phyloP scores from a whole-genome alignment of 2,888 invertebrate species.

The Agrenia bidenticulata region DNA sequence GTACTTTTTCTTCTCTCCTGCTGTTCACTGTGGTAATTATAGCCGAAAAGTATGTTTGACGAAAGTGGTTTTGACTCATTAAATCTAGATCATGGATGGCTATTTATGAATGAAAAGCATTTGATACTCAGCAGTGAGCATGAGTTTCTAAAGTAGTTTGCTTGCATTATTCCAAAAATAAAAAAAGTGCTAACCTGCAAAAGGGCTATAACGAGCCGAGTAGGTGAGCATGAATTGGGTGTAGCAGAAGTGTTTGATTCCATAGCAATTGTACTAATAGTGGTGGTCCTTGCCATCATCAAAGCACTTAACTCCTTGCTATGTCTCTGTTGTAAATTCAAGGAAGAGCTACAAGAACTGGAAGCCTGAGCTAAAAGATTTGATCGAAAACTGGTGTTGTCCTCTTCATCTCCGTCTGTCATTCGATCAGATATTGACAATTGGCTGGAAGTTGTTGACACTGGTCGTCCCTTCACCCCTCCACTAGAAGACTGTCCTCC shows the following conservation, averaged over 20 bases:
- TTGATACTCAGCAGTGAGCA: too few species aligned
- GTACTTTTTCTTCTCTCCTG: too few species aligned
- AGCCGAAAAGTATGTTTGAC: too few species aligned
- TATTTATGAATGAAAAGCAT: too few species aligned
- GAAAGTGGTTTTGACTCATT: too few species aligned
- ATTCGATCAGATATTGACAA: conserved; percentile 38
- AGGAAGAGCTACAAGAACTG: conserved; percentile 35
- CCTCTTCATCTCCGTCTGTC: conserved; percentile 31
- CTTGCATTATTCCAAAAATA: too few species aligned
- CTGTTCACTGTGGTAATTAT: too few species aligned
- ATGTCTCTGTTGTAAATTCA: conserved; percentile 21
- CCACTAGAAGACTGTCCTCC: too few species aligned
- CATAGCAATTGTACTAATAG: conserved; percentile 86
- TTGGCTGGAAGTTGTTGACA: conserved; percentile 39
- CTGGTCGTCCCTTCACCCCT: conserved; percentile 21
- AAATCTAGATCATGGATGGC: too few species aligned
- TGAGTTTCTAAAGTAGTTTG: too few species aligned
- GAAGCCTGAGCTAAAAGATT: conserved; percentile 20
- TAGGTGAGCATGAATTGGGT: conserved; percentile 18
- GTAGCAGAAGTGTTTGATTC: conserved; percentile 73
- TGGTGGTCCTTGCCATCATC: conserved; percentile 64
- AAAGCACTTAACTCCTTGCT: neutral
- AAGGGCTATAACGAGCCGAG: conserved; percentile 81
- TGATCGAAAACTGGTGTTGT: conserved; percentile 27
- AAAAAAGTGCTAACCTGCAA: conserved; percentile 73